phyloP scores from a whole-genome alignment of 1,140 invertebrate genomes.

The Sitodiplosis mosellana region DNA sequence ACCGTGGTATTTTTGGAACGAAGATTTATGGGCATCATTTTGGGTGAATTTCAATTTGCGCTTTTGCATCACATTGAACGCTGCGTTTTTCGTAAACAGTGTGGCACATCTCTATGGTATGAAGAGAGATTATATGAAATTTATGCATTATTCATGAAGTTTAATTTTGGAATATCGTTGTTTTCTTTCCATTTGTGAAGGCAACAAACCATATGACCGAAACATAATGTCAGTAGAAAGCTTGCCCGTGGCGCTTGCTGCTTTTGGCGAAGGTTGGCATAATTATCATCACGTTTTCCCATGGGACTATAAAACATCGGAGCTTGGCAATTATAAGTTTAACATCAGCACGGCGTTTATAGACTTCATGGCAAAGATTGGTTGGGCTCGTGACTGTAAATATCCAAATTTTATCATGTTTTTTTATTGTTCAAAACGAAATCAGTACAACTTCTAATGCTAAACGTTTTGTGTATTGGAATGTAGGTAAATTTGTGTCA shows the following conservation, averaged over 20 bases:
- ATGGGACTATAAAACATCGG: slow-evolving; percentile 69
- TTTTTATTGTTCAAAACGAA: slow-evolving; percentile 1
- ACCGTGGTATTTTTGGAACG: slow-evolving; percentile 70
- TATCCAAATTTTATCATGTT: slow-evolving; percentile 8
- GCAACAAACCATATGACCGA: not conserved
- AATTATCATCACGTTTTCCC: slow-evolving; percentile 82
- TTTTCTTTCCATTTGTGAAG: not conserved
- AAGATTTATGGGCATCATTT: slow-evolving; percentile 57
- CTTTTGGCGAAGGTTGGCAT: slow-evolving; percentile 76
- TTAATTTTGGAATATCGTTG: not conserved
- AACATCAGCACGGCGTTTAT: slow-evolving; percentile 57
- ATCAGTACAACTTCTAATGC: not conserved
- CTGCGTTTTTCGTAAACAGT: slow-evolving; percentile 86
- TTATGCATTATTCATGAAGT: slow-evolving; percentile 28
- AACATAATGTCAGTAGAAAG: slow-evolving; percentile 53
- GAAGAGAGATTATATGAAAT: slow-evolving; percentile 79
- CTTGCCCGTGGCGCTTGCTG: slow-evolving; percentile 42
- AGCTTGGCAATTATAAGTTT: slow-evolving; percentile 44
- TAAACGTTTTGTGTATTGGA: slow-evolving; percentile 2
- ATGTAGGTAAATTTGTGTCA: slow-evolving; percentile 39
- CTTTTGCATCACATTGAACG: slow-evolving; percentile 68
- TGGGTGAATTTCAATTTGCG: slow-evolving; percentile 68
- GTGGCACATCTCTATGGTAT: slow-evolving; percentile 79
- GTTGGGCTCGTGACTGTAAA: slow-evolving; percentile 56
- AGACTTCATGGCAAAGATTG: slow-evolving; percentile 46